phyloP scores from a whole-genome alignment of 2,888 invertebrate species.

The Malacosoma neustria region DNA sequence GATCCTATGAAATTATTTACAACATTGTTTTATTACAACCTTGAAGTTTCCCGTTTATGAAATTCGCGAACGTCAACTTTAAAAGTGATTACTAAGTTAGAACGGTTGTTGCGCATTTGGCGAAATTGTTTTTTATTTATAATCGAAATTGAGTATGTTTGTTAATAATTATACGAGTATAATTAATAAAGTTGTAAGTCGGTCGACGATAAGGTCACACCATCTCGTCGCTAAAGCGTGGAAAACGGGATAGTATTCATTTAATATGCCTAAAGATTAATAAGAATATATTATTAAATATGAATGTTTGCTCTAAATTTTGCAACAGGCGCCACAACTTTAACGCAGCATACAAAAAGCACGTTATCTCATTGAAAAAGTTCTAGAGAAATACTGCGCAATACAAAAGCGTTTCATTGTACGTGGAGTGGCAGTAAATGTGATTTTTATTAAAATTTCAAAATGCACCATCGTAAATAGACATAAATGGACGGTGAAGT shows the following conservation, averaged over 20 bases:
- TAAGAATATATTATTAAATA: no score
- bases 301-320: background rate
- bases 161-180: no score
- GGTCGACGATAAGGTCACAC: no score
- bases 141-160: no score
- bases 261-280: no score
- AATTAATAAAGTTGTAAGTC: no score
- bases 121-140: no score
- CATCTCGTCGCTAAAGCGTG: no score
- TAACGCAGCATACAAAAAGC: background rate
- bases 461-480: constrained; percentile 3
- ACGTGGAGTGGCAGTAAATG: background rate
- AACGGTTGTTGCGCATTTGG: background rate
- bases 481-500: background rate
- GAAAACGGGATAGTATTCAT: no score
- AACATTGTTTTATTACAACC: constrained; percentile 9
- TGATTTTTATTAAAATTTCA: constrained; percentile 5
- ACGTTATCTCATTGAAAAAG: constrained; percentile 17
- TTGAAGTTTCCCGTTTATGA: background rate
- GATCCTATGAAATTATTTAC: constrained; percentile 18
- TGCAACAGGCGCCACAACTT: background rate
- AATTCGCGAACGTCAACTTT: background rate
- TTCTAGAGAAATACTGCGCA: constrained; percentile 2
- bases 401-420: constrained; percentile 1
- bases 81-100: background rate